Conservation (phyloP, 2,113 vertebrate species). For the Labeo rohita region DNA sequence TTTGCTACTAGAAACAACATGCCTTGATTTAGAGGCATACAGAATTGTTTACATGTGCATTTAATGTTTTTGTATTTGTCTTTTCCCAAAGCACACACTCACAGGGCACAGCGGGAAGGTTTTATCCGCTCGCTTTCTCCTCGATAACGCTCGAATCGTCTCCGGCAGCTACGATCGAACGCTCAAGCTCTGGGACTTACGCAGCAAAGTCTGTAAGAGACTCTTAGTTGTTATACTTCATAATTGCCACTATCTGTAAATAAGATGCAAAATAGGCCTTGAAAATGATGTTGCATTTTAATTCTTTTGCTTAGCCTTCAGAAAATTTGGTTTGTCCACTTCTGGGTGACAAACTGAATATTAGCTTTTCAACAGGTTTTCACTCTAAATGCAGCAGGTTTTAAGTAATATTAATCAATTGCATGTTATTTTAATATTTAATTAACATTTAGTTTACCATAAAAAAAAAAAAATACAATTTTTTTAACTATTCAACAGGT, state of each 20-base stretch:
- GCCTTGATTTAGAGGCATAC: neutral
- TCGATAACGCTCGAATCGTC: conserved; percentile 96
- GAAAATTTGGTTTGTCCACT: neutral
- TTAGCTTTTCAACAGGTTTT: neutral
- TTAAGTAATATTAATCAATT: too few species aligned
- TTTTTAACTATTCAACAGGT: too few species aligned
- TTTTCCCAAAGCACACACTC: conserved; percentile 85
- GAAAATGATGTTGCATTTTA: neutral
- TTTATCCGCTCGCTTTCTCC: conserved; percentile 91
- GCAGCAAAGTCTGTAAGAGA: conserved; percentile 98
- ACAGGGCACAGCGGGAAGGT: conserved; percentile 98
- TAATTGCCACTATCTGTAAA: neutral
- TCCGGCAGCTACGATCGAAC: conserved; percentile 97
- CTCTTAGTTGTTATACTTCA: neutral
- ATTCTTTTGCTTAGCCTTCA: neutral
- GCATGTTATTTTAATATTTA: too few species aligned
- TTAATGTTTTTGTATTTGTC: neutral
- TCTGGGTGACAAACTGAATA: neutral
- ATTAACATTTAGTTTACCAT: too few species aligned
- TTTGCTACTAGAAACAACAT: neutral
- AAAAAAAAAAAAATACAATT: too few species aligned
- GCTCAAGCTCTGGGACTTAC: conserved; percentile 97
- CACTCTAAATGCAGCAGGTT: too few species aligned
- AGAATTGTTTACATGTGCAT: neutral
- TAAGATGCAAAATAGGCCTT: neutral